These are phyloP conservation scores for Polymixis flavicincta DNA, from an alignment of 2,888 invertebrate genomes.

Conservation along the genomic window DNA sequence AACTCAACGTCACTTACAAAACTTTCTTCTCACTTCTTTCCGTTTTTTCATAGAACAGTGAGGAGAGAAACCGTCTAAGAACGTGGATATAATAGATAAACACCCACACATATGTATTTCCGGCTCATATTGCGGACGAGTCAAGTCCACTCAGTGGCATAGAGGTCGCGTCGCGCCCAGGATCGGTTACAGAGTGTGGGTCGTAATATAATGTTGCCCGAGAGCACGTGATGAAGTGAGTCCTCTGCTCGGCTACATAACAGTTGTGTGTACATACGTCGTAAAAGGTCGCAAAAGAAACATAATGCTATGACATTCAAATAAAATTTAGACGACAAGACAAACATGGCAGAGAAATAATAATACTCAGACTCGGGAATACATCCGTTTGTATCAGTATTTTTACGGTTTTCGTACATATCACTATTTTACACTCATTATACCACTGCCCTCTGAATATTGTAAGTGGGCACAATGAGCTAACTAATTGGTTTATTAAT, in stretches of 20 bases:
- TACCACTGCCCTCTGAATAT: background rate
- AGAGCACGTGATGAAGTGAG: background rate
- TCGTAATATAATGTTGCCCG: background rate
- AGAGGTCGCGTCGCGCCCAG: background rate
- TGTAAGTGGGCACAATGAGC: background rate
- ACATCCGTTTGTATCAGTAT: background rate
- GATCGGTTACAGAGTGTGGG: background rate
- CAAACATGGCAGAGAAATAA: background rate
- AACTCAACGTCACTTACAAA: background rate
- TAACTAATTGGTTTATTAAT: background rate
- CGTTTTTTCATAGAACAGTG: background rate
- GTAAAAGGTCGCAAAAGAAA: slow-evolving; percentile 1
- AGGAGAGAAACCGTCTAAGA: too few relatives aligned
- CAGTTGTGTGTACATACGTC: background rate
- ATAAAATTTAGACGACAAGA: background rate
- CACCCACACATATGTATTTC: background rate
- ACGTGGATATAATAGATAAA: background rate
- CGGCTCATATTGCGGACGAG: background rate
- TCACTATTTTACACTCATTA: background rate
- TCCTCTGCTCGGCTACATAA: background rate
- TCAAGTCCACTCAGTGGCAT: background rate
- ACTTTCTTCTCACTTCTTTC: background rate
- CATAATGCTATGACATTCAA: background rate
- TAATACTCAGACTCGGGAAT: background rate
- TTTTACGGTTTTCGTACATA: background rate